These are phyloP conservation scores for Drosophila mettleri DNA, from an alignment of 2,888 invertebrate species.

Conservation along the genomic window DNA sequence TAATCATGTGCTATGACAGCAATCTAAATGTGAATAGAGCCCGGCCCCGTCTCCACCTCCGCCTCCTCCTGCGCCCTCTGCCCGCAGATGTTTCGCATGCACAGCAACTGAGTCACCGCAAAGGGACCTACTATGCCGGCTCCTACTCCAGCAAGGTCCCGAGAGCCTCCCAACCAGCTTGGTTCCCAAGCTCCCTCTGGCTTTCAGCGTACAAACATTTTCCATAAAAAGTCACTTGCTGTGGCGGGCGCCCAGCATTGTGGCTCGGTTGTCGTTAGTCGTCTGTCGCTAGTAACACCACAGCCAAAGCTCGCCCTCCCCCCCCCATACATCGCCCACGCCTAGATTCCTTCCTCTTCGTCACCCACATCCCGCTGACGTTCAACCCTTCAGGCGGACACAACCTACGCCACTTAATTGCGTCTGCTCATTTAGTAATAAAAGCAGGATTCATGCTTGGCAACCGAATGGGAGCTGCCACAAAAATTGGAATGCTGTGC, in stretches of 20 bases:
- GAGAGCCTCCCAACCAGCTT: not conserved
- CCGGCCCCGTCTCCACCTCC: too few relatives aligned
- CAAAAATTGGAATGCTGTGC: conserved; percentile 26
- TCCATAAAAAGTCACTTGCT: conserved; percentile 43
- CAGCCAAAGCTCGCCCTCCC: not conserved
- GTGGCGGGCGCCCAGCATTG: conserved; percentile 24
- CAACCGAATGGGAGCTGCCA: conserved; percentile 21
- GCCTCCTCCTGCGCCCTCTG: too few relatives aligned
- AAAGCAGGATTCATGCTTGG: conserved; percentile 59
- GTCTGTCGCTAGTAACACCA: conserved; percentile 33
- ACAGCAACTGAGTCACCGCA: conserved; percentile 60
- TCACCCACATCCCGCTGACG: not conserved
- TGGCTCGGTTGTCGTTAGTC: conserved; percentile 58
- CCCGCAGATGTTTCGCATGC: conserved; percentile 4
- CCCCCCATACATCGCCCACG: too few relatives aligned
- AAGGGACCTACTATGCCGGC: conserved; percentile 15
- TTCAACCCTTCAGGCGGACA: conserved; percentile 36
- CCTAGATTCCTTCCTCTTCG: not conserved
- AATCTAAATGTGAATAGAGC: conserved; percentile 15
- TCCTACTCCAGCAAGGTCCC: not conserved
- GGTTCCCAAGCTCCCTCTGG: not conserved
- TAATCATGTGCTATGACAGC: conserved; percentile 52
- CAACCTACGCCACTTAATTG: conserved; percentile 63
- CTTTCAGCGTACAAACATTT: conserved; percentile 39
- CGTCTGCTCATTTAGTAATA: conserved; percentile 70